Conservation (phyloP, 2,888 invertebrate species). For the Fragum sueziense region DNA sequence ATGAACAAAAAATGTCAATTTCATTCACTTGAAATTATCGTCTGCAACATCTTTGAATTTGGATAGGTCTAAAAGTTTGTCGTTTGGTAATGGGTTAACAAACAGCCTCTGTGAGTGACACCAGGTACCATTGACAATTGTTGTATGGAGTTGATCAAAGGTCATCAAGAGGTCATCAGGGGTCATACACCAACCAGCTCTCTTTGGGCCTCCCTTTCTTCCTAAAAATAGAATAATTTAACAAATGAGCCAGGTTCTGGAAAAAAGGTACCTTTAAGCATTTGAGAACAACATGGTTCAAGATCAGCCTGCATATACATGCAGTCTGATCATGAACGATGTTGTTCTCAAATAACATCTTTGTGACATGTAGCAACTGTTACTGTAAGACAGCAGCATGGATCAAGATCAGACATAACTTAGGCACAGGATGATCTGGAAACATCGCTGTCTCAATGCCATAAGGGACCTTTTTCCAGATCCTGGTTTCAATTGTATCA, state of each 20-base stretch:
- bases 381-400: too few relatives aligned
- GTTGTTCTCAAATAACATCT: too few relatives aligned
- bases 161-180: not conserved
- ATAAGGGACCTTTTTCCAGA: not conserved
- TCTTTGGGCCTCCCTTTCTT: constrained; percentile 45
- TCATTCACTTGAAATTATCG: too few relatives aligned
- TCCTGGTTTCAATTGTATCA: not conserved
- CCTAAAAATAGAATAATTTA: constrained; percentile 31
- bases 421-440: not conserved
- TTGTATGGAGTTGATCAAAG: not conserved
- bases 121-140: not conserved
- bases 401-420: too few relatives aligned
- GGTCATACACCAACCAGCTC: constrained; percentile 42
- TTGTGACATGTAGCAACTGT: too few relatives aligned
- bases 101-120: not conserved
- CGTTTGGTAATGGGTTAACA: not conserved
- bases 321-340: too few relatives aligned
- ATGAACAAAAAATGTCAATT: too few relatives aligned
- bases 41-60: not conserved
- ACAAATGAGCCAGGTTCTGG: not conserved
- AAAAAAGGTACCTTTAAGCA: too few relatives aligned
- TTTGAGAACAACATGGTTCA: too few relatives aligned
- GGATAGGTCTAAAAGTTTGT: not conserved
- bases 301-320: too few relatives aligned
- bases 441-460: not conserved